Base-by-base conservation (phyloP, 2,888 invertebrate species). In the Phorcus lineatus region DNA sequence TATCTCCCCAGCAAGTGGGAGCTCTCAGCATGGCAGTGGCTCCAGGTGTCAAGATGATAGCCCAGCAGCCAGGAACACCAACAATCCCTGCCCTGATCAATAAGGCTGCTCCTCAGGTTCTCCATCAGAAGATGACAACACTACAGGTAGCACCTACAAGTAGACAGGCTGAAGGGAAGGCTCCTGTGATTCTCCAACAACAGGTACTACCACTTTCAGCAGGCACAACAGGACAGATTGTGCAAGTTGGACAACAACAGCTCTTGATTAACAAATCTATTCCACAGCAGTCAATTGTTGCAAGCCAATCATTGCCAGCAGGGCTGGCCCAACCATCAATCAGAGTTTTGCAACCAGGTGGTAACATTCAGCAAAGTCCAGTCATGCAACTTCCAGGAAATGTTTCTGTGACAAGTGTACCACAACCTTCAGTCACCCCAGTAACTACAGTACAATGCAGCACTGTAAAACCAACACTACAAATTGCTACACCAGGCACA, bases 401-500 rank as follows among this genome's bases (percentile, higher is more conserved):
- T 47, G 40, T 66, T n/a, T 76, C 80, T 53, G 79, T 80, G 19
- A 82, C 82, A 47, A 47, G 47, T 47, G 47, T 13, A 47, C 47
- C 47, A 47, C 47, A 47, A 47, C 1, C 47, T 47, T 13, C 80
- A 79, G 70, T 74, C 80, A 52, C 82, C 74, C 57, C 47, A 77
- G 13, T 62, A 81, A 47, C 82, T 81, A 54, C 81, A 67, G 67
- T 17, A 55, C 40, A 80, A 78, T 36, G 54, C 75, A 19, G 24
- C 67, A 52, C 17, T 70, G 67, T 24, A 53, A 67, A 54, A 36
- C 67, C 31, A 17, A 28, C 31, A 28, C 24, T 22, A 53, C 78
- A 31, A 54, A 70, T 22, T 47, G 67, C 52, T 31, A 24, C n/a
- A 55, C 67, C 19, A n/a, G 66, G 54, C 2, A 74, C 54, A 36